Conservation (phyloP, 35 echinoderm and acorn worm species). For the Apostichopus japonicus region DNA sequence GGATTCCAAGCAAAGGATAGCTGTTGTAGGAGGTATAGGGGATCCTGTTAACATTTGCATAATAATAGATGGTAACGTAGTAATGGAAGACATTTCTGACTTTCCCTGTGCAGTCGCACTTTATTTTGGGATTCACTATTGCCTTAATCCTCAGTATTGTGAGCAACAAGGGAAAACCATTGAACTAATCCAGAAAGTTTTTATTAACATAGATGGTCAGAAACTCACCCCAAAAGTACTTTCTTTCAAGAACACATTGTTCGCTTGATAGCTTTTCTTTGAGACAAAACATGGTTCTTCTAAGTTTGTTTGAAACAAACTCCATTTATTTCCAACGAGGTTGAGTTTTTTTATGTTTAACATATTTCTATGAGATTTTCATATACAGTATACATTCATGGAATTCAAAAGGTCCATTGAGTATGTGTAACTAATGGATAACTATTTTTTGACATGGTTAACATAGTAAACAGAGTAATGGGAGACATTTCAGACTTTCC, state of each 20-base stretch:
- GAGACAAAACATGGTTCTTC: too few relatives aligned
- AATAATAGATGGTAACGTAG: constrained; percentile 7
- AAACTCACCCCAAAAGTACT: constrained; percentile 3
- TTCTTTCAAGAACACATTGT: background rate
- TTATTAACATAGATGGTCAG: background rate
- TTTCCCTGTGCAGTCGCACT: background rate
- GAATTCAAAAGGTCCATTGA: too few relatives aligned
- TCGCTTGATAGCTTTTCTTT: too few relatives aligned
- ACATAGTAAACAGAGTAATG: too few relatives aligned
- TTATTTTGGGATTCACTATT: constrained; percentile 22
- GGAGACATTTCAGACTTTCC: too few relatives aligned
- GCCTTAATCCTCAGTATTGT: background rate
- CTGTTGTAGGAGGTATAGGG: background rate
- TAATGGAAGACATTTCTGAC: background rate
- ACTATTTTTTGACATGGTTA: too few relatives aligned
- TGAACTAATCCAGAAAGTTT: constrained; percentile 13
- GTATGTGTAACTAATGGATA: too few relatives aligned
- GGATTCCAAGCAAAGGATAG: background rate
- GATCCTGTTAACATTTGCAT: constrained; percentile 20
- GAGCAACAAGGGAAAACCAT: background rate
- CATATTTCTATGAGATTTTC: too few relatives aligned
- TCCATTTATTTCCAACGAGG: too few relatives aligned
- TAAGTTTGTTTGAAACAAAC: too few relatives aligned
- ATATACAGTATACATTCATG: too few relatives aligned
- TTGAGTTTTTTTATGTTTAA: too few relatives aligned